These are phyloP conservation scores for Probaryconus sp. DNA, from an alignment of 1,140 invertebrate genomes.

Conservation along the genomic window DNA sequence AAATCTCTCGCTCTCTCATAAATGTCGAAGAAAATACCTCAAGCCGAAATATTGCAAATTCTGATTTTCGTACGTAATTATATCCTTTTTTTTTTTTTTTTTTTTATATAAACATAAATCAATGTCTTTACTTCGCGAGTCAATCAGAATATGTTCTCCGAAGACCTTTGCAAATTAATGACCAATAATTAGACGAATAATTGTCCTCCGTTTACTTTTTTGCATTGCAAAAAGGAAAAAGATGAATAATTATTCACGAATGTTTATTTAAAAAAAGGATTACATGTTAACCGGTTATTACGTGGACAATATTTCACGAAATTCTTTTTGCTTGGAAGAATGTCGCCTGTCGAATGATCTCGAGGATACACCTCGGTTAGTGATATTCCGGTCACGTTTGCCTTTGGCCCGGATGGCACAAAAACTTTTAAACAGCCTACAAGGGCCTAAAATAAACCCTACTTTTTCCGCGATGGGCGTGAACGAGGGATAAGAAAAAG, in stretches of 20 bases:
- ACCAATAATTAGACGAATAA: too few species aligned
- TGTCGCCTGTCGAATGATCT: conserved; percentile 3
- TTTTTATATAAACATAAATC: too few species aligned
- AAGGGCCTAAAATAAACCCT: conserved; percentile 65
- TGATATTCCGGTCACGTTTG: conserved; percentile 61
- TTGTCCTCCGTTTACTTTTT: conserved; percentile 12
- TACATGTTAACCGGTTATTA: conserved; percentile 8
- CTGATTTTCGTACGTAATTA: too few species aligned
- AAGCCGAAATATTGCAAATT: too few species aligned
- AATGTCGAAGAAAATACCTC: too few species aligned
- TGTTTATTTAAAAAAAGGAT: conserved; percentile 19
- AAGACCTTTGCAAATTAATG: too few species aligned
- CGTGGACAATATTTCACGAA: conserved; percentile 11
- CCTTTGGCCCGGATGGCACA: conserved; percentile 27
- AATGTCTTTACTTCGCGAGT: too few species aligned
- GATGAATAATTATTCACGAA: conserved; percentile 1
- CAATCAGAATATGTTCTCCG: too few species aligned
- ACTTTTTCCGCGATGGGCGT: conserved; percentile 63
- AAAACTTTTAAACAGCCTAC: conserved; percentile 62
- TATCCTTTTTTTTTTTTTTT: too few species aligned
- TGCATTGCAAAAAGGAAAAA: conserved; percentile 11
- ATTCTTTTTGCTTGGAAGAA: conserved; percentile 28
- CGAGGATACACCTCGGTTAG: background rate
- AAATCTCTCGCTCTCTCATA: too few species aligned
- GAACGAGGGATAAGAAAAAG: conserved; percentile 57